Evolutionary conservation across 2,113 vertebrate species (phyloP), one percentile per base, ranked within the genome.

Genomic region (Micronycteris hirsuta): DNA sequence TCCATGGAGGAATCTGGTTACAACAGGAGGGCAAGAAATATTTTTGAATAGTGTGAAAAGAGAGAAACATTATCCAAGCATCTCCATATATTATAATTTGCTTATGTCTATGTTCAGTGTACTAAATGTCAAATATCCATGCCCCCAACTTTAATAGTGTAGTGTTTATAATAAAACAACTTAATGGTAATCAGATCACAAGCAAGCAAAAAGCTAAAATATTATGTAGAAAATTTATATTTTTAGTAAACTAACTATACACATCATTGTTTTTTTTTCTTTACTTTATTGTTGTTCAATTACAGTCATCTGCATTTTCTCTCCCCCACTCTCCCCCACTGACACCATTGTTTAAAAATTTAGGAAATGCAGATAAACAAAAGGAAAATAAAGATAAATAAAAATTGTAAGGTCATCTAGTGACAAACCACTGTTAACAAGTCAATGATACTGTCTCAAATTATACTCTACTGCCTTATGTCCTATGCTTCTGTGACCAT

Each of bases 1-100:
- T 93, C 97, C 97, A 0, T 97, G 97, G 26, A 96, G 2, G 14
- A 88, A 94, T 19, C 97, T 97, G 68, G 58, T 87, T 6, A 93
- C n/a, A 63, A 80, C 0, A 78, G 67, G 7, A 90, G 16, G 11
- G 33, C 33, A 56, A 10, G 41, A 91, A 68, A 61, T n/a, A 19
- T 49, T 70, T 70, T 36, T 41, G 43, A 83, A 52, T 82, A 84
- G 88, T 22, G 65, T 71, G 1, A 8, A 86, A 80, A 74, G 38
- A 41, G 31, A 91, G 33, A 92, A 81, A 84, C 41, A 41, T 70
- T 17, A 96, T 12, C 49, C 33, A 67, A 90, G 85, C 11, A 67
- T 70, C 73, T 85, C 65, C 19, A 54, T 49, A 61, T 33, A 63
- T 63, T 63, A 12, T 63, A 49, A 52, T 83, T 67, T 52, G 77